Percentiles rank a stretch among this genome's conserved stretches.
These are phyloP conservation scores for Phenganax subtilis DNA, from an alignment of 92 coral and sea anemone species.

Conservation along the genomic window DNA sequence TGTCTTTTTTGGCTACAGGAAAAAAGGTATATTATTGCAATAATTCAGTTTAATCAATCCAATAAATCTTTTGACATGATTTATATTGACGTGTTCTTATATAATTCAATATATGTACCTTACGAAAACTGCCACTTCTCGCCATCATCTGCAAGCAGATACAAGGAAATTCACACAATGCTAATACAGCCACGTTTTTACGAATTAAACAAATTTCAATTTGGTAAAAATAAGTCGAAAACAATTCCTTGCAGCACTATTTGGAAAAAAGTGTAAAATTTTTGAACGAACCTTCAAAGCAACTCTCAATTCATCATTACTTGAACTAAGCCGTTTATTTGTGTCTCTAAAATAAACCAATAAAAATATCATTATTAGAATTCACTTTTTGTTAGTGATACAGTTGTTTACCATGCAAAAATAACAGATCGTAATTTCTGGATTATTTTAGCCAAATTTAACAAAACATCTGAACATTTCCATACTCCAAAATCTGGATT, in stretches of 20 bases:
- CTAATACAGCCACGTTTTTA: constrained; percentile 12
- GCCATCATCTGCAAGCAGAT: constrained; percentile 40
- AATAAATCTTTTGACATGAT: background rate
- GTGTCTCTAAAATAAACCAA: constrained; percentile 48
- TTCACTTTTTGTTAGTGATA: no score
- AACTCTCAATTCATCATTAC: constrained; percentile 78
- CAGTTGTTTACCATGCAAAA: background rate
- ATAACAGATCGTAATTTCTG: background rate
- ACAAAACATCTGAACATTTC: background rate
- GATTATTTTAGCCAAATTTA: background rate
- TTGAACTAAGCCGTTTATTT: constrained; percentile 65
- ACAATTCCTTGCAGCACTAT: no score
- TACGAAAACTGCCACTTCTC: constrained; percentile 38
- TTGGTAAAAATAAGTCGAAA: no score
- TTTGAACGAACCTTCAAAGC: constrained; percentile 70
- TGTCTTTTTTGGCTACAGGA: constrained; percentile 51
- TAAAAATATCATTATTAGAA: background rate
- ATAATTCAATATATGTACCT: constrained; percentile 12
- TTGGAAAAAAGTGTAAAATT: no score
- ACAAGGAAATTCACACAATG: background rate
- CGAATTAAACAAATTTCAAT: background rate
- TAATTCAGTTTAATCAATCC: background rate
- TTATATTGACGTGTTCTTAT: no score
- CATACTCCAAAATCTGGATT: constrained; percentile 74
- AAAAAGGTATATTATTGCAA: background rate